Percentiles rank a stretch among this genome's conserved stretches.
Evolutionary conservation across 30 jellyfish, hydroid and myxozoan genomes (phyloP).

Genomic region (Catostylus mosaicus): DNA sequence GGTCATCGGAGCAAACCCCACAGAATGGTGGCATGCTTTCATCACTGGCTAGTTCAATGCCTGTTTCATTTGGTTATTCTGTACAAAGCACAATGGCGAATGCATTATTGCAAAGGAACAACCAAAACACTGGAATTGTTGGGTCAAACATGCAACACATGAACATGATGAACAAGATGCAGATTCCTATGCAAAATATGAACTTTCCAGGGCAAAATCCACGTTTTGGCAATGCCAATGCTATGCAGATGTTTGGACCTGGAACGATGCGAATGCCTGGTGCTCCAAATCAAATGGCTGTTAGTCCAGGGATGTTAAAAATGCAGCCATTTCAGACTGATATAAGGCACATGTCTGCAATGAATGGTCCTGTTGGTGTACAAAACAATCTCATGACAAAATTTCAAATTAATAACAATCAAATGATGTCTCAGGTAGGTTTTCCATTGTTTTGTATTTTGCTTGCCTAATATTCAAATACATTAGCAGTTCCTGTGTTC

Average conservation of each 20-base stretch:
- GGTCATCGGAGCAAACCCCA: slow-evolving; percentile 66
- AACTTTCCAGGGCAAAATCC: slow-evolving; percentile 41
- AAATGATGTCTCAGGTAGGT: slow-evolving; percentile 40
- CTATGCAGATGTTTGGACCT: slow-evolving; percentile 44
- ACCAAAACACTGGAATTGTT: slow-evolving; percentile 24
- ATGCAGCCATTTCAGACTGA: slow-evolving; percentile 58
- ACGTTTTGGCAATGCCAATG: slow-evolving; percentile 53
- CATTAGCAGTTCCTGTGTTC: no score
- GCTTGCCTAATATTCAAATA: no score
- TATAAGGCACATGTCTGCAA: slow-evolving; percentile 38
- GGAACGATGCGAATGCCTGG: slow-evolving; percentile 54
- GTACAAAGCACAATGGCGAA: slow-evolving; percentile 58
- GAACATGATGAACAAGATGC: slow-evolving; percentile 51
- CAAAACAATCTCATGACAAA: slow-evolving; percentile 48
- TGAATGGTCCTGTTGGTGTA: slow-evolving; percentile 62
- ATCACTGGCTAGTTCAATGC: slow-evolving; percentile 42
- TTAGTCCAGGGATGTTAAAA: slow-evolving; percentile 47
- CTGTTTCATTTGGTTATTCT: slow-evolving; percentile 55
- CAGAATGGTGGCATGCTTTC: slow-evolving; percentile 55
- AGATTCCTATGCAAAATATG: slow-evolving; percentile 52
- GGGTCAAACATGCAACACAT: slow-evolving; percentile 28
- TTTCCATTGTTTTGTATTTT: no score
- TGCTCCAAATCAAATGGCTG: slow-evolving; percentile 46
- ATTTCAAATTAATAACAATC: slow-evolving; percentile 36
- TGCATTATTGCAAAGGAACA: slow-evolving; percentile 28